phyloP scores from a whole-genome alignment of 2,797 vertebrate genomes.

The Pterois miles region DNA sequence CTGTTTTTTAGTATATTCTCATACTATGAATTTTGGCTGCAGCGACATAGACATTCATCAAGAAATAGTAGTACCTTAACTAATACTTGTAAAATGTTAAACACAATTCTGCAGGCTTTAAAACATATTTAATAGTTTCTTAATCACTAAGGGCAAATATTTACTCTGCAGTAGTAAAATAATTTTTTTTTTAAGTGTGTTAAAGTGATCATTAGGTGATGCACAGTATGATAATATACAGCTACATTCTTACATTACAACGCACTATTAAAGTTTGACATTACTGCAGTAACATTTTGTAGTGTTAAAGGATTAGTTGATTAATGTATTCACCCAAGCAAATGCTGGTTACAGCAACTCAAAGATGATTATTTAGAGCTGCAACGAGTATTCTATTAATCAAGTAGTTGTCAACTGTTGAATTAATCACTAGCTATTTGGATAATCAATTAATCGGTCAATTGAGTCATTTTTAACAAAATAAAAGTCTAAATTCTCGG shows the following conservation, averaged over 20 bases:
- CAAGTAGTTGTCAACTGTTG: no score
- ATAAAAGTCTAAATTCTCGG: no score
- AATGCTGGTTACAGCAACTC: neutral
- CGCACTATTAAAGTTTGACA: neutral
- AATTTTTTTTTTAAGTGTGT: neutral
- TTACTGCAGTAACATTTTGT: neutral
- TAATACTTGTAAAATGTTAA: neutral
- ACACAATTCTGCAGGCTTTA: neutral
- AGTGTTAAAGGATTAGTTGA: neutral
- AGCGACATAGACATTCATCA: neutral
- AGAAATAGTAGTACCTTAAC: neutral
- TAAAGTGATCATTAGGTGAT: neutral
- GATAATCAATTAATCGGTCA: no score
- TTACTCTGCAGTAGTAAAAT: neutral
- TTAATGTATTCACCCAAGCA: neutral
- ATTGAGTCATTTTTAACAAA: no score
- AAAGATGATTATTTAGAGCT: no score
- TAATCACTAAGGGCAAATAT: neutral
- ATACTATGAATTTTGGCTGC: neutral
- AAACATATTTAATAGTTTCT: neutral
- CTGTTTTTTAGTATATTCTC: constrained; percentile 9
- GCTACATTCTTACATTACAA: neutral
- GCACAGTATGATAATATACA: neutral
- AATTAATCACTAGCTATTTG: no score
- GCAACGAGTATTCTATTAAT: no score